These are phyloP conservation scores for Oreochromis spilurus DNA, from an alignment of 2,113 vertebrate species.

Conservation along the genomic window DNA sequence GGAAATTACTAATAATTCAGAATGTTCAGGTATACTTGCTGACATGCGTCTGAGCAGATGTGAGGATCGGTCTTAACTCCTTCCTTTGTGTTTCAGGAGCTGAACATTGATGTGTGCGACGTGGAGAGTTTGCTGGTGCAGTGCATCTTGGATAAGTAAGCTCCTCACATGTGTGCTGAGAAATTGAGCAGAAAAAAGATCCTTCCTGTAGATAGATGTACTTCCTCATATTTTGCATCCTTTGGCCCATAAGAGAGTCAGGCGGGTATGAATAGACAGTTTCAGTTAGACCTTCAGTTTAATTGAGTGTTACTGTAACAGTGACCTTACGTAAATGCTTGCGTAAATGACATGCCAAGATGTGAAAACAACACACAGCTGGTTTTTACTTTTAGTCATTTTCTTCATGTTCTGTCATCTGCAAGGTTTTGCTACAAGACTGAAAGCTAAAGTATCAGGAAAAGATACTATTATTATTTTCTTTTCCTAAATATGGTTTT, in stretches of 20 bases:
- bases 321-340: not conserved
- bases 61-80: not conserved
- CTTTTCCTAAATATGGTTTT: not conserved
- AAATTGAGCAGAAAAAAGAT: not conserved
- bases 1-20: not conserved
- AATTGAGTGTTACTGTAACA: not conserved
- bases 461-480: not conserved
- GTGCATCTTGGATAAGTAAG: constrained; percentile 99
- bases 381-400: not conserved
- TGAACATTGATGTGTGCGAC: constrained; percentile 98
- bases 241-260: not conserved
- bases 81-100: constrained; percentile 76
- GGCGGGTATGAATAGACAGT: not conserved
- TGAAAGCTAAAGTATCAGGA: not conserved
- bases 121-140: constrained; percentile 99
- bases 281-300: not conserved
- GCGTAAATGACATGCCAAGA: not conserved
- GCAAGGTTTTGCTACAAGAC: not conserved
- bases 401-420: not conserved
- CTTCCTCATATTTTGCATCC: constrained; percentile 49
- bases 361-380: not conserved
- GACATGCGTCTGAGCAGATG: not conserved
- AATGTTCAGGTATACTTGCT: not conserved
- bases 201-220: not conserved
- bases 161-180: constrained; percentile 23